phyloP scores from a whole-genome alignment of 2,888 invertebrate genomes.

The Orthonychiurus folsomi region DNA sequence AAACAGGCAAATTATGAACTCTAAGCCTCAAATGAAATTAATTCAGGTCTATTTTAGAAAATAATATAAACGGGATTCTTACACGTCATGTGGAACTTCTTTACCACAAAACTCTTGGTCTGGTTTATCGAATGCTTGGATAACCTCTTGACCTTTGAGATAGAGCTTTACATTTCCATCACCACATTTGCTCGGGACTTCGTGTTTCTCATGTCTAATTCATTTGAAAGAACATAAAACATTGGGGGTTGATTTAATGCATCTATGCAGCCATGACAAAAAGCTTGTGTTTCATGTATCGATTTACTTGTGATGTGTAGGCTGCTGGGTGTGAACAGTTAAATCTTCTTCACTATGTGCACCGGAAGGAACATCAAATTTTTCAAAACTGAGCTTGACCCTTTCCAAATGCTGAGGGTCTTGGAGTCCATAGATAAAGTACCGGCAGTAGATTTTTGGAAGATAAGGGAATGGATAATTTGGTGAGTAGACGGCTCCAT shows the following conservation, averaged over 20 bases:
- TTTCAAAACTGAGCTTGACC: constrained; percentile 76
- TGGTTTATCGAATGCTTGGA: constrained; percentile 85
- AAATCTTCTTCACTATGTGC: constrained; percentile 44
- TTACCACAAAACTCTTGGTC: constrained; percentile 87
- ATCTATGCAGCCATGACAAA: no score
- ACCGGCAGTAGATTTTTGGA: constrained; percentile 91
- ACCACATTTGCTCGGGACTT: constrained; percentile 55
- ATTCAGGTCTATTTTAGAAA: no score
- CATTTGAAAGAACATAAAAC: background rate
- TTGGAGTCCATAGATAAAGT: constrained; percentile 97
- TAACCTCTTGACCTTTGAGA: constrained; percentile 82
- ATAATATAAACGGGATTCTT: no score
- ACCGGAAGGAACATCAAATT: constrained; percentile 77
- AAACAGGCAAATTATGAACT: no score
- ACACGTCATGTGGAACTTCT: constrained; percentile 65
- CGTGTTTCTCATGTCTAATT: no score
- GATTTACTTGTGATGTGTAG: background rate
- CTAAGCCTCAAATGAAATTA: no score
- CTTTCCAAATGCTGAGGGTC: constrained; percentile 92
- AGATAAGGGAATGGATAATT: constrained; percentile 93
- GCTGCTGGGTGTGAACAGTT: background rate
- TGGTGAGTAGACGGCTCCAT: constrained; percentile 87
- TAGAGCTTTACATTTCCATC: constrained; percentile 86
- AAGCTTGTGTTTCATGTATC: no score
- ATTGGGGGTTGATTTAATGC: background rate